Percentiles rank a stretch among this genome's conserved stretches.
Evolutionary conservation across 2,888 invertebrate genomes (phyloP).

Genomic region (Brachylomia viminalis): DNA sequence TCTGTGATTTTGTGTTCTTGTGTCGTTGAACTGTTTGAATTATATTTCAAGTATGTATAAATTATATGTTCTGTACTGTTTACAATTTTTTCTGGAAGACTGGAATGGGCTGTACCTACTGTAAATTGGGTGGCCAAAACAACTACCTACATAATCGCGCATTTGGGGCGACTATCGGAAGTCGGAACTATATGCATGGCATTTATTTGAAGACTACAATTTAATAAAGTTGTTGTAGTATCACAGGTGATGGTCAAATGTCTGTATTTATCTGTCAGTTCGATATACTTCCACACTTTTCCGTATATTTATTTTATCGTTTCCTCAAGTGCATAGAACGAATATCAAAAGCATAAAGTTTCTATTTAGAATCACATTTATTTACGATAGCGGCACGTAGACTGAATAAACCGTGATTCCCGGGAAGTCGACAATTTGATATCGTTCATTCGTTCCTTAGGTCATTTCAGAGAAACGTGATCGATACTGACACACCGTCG

Average conservation of each 20-base stretch:
- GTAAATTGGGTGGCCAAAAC: background rate
- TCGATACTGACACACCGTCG: conserved; percentile 20
- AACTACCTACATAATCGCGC: background rate
- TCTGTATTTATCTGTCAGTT: background rate
- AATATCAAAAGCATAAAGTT: conserved; percentile 25
- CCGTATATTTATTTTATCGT: conserved; percentile 7
- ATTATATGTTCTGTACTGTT: background rate
- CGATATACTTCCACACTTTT: background rate
- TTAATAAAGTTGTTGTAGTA: conserved; percentile 2
- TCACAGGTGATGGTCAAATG: conserved; percentile 47
- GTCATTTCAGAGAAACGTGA: conserved; percentile 50
- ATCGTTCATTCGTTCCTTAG: conserved; percentile 23
- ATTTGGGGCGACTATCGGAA: background rate
- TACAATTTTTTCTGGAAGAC: background rate
- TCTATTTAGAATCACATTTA: conserved; percentile 38
- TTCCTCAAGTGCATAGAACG: conserved; percentile 6
- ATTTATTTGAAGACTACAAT: background rate
- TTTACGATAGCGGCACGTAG: conserved; percentile 40
- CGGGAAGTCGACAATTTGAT: conserved; percentile 34
- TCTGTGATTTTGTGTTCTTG: conserved; percentile 40
- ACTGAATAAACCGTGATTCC: conserved; percentile 36
- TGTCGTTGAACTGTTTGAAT: conserved; percentile 57
- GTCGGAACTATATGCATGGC: background rate
- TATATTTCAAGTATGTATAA: background rate
- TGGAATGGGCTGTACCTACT: background rate